Conservation (phyloP, 2,113 vertebrate genomes). For the Gorilla gorilla region DNA sequence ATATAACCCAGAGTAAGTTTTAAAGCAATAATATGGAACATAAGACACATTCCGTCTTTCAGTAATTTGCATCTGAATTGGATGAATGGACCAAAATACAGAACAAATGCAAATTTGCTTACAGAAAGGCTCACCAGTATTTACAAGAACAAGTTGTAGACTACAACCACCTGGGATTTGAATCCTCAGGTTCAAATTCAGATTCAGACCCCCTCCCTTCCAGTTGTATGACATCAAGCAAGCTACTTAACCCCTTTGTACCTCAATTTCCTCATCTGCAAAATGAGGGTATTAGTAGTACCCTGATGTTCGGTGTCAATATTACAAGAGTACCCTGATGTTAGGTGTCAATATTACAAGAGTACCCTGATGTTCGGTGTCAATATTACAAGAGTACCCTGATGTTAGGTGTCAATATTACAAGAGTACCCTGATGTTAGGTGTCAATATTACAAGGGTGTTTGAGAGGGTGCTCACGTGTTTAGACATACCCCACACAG, state of each 20-base stretch:
- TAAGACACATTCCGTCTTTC: not conserved
- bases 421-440: not conserved
- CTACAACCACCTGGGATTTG: not conserved
- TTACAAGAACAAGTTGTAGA: not conserved
- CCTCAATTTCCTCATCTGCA: not conserved
- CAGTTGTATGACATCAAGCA: not conserved
- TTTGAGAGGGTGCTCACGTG: not conserved
- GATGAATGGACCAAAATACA: not conserved
- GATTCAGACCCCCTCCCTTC: not conserved
- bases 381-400: not conserved
- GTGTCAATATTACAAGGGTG: not conserved
- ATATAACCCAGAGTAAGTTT: not conserved
- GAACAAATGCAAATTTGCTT: conserved; percentile 26
- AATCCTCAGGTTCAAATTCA: conserved; percentile 9
- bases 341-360: not conserved
- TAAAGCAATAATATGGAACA: conserved; percentile 20
- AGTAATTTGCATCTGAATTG: conserved; percentile 31
- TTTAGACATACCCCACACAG: not conserved
- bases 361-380: not conserved
- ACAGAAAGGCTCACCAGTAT: not conserved
- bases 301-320: not conserved
- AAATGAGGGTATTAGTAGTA: not conserved
- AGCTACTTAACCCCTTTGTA: not conserved
- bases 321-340: not conserved
- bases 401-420: not conserved